These are phyloP conservation scores for Idris sp. DNA, from an alignment of 1,140 invertebrate species.

Conservation along the genomic window DNA sequence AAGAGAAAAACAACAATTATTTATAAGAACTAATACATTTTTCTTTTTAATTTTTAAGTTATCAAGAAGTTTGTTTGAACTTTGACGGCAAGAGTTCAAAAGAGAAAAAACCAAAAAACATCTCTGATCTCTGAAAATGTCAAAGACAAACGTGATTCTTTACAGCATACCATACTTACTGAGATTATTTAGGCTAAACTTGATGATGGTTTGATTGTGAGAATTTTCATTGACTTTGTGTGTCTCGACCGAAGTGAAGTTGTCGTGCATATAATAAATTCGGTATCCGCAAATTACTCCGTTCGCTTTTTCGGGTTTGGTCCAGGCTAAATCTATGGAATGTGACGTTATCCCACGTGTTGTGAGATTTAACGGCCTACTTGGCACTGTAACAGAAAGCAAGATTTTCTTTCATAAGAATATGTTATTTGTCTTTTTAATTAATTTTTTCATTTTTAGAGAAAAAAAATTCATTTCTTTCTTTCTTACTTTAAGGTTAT, in stretches of 20 bases:
- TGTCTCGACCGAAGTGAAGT: conserved; percentile 82
- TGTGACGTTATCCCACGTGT: conserved; percentile 85
- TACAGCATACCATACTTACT: conserved; percentile 81
- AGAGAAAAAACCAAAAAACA: no score
- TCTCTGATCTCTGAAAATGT: no score
- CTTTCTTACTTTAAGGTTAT: no score
- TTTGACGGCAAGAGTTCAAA: no score
- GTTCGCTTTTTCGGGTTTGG: conserved; percentile 85
- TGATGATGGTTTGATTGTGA: conserved; percentile 76
- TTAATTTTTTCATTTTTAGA: no score
- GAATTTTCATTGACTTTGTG: conserved; percentile 76
- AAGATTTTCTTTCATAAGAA: conserved; percentile 30
- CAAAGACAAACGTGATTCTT: no score
- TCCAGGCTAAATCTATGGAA: conserved; percentile 88
- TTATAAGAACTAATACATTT: no score
- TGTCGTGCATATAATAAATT: conserved; percentile 84
- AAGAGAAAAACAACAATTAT: conserved; percentile 71
- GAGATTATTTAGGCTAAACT: conserved; percentile 80
- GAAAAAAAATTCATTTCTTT: no score
- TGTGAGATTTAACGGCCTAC: conserved; percentile 88
- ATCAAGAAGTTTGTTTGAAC: no score
- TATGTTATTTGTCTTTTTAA: no score
- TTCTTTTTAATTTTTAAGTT: no score
- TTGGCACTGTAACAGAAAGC: conserved; percentile 83
- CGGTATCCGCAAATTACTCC: conserved; percentile 85